Base-by-base conservation (phyloP, 2,113 vertebrate species). In the Eonycteris spelaea region DNA sequence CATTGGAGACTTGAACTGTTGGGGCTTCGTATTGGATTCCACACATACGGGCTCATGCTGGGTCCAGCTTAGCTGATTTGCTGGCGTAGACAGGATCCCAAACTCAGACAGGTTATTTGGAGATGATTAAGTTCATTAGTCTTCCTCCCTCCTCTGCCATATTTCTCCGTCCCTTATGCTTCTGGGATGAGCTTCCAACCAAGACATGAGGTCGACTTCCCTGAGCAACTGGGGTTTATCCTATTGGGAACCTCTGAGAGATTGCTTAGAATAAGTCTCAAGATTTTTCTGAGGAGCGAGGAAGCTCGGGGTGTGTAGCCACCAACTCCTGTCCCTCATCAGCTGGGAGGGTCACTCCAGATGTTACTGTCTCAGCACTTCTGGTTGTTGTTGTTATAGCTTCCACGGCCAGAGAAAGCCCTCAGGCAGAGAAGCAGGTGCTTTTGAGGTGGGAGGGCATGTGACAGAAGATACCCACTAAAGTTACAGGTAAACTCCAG, bases 31-130 rank as follows among this genome's bases (percentile, higher is more conserved):
- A 1, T 26, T 40, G 16, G 7, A 24, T 63, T 40, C 43, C 22
- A 5, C 10, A 33, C 19, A 4, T 0, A 6, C 53, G 38, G 2
- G 28, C 10, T 26, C 19, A 4, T 0, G 5, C 53, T 43, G 2
- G 28, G 21, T 26, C 14, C 19, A 19, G 35, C 15, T 86, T 19
- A 6, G 14, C 11, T 5, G 12, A 75, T 7, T 40, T 89, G 28
- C 4, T 73, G 38, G 24, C 40, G 67, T 45, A 48, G 13, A 5
- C 65, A 48, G 61, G 5, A 45, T 57, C 38, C 38, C 26, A 12
- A 15, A 53, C 26, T 21, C 15, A 78, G 84, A 43, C 7, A 40
- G 33, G 22, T 51, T 68, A 91, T 33, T 4, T 2, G 38, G 35
- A 22, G 83, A 8, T 22, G 35, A 10, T 35, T 13, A 45, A 12